Conservation (phyloP, 2,797 vertebrate species). For the Esox masquinongy region DNA sequence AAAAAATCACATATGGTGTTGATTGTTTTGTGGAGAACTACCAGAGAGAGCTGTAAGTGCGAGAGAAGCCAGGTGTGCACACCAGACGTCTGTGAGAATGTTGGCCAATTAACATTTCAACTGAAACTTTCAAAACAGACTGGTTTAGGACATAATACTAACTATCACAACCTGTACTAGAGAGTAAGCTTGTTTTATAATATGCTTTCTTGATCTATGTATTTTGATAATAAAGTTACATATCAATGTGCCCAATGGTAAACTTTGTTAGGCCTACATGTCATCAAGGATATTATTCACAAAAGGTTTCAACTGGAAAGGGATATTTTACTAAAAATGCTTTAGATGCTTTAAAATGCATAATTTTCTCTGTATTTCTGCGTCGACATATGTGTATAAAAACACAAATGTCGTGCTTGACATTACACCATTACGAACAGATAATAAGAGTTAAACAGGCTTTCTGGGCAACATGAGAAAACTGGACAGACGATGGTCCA, state of each 20-base stretch:
- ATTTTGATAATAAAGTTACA: constrained; percentile 38
- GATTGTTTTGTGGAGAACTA: constrained; percentile 11
- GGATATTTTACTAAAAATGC: no score
- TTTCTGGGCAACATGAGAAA: constrained; percentile 47
- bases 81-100: neutral
- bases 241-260: neutral
- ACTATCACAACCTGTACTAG: neutral
- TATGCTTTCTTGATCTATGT: constrained; percentile 56
- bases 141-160: neutral
- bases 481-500: constrained; percentile 48
- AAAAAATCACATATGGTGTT: constrained; percentile 8
- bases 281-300: constrained; percentile 49
- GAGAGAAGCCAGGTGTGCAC: constrained; percentile 15
- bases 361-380: no score
- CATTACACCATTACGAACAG: constrained; percentile 41
- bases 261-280: constrained; percentile 57
- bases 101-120: constrained; percentile 22
- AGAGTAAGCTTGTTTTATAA: neutral
- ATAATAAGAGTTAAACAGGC: constrained; percentile 29
- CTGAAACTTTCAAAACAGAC: constrained; percentile 1
- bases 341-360: no score
- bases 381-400: no score
- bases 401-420: no score
- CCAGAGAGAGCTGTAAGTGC: neutral
- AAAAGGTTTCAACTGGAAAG: constrained; percentile 40